Base-by-base conservation (phyloP, 2,797 vertebrate species). In the Brachyalestes nurse region DNA sequence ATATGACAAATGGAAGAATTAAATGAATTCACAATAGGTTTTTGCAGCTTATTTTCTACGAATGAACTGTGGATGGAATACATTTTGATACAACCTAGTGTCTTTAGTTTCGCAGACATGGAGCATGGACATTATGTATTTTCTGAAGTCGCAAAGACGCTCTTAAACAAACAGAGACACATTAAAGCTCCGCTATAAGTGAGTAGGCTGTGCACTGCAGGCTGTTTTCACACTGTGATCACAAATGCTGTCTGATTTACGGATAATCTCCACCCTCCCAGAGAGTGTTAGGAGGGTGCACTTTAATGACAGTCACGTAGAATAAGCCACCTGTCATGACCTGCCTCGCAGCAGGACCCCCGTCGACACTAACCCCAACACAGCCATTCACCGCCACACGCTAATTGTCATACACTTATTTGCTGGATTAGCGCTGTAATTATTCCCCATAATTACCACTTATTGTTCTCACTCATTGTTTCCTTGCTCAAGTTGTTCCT, bases 401-500 rank as follows among this genome's bases (percentile, higher is more conserved):
- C 83, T 92, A 91, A 92, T 93, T 91, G 88, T 89, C 79, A 75
- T n/a, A 28, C n/a, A 60, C 82, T 78, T 83, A 76, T 87, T 90
- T 76, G 25, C 58, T 75, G 87, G 86, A 91, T 91, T 90, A 90
- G 86, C 40, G 82, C 83, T 89, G 88, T 90, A 86, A 92, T 92
- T 92, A 87, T 77, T 88, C 89, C 88, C 88, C 82, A 87, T 91
- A 91, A 91, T 92, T 88, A 86, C 80, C 6, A 45, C 81, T 86
- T 87, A 90, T 92, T 93, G 88, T 91, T 91, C 87, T 82, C 81
- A 38, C 83, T 89, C 84, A 87, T 91, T 92, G 88, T 92, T 91
- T 90, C 87, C 89, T 86, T 83, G 87, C 90, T 93, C 91, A 88
- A 84, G 92, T 92, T 92, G 88, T 92, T 80, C 90, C 86, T 92